These are phyloP conservation scores for Oncopodura yosiiana DNA, from an alignment of 1,140 invertebrate species.

Conservation along the genomic window DNA sequence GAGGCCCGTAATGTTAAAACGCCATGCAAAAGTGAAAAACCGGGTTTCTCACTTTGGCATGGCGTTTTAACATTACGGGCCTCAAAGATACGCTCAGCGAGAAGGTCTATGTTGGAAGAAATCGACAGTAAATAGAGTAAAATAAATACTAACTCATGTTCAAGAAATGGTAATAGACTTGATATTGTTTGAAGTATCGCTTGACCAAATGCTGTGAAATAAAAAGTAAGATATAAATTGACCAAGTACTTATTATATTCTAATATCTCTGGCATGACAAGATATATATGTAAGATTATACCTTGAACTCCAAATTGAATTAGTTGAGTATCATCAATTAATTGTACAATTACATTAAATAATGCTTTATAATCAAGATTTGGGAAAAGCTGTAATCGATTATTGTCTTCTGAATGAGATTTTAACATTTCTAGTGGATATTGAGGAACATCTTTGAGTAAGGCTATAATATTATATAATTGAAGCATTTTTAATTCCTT, in stretches of 20 bases:
- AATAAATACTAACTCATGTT: no score
- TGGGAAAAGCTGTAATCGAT: conserved; percentile 79
- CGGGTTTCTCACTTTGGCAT: no score
- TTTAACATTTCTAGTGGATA: conserved; percentile 82
- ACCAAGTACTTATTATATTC: background rate
- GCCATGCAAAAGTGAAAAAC: no score
- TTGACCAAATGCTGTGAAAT: conserved; percentile 73
- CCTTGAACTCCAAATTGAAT: conserved; percentile 73
- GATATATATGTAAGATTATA: conserved; percentile 38
- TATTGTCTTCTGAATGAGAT: conserved; percentile 68
- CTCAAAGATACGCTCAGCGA: no score
- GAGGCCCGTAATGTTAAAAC: no score
- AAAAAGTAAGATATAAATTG: conserved; percentile 10
- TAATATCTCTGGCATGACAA: background rate
- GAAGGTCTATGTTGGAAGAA: no score
- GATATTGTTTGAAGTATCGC: conserved; percentile 79
- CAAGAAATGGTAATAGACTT: conserved; percentile 89
- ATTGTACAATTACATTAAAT: conserved; percentile 72
- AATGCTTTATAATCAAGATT: conserved; percentile 90
- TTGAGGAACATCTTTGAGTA: conserved; percentile 87
- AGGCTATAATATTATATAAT: conserved; percentile 57
- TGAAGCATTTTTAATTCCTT: background rate
- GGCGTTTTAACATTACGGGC: no score
- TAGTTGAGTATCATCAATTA: conserved; percentile 69
- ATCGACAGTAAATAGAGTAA: no score